A percentile compares a stretch with the other conserved stretches of the same genome.
Conservation (phyloP, 2,888 invertebrate genomes). For the Pollenia amentaria region DNA sequence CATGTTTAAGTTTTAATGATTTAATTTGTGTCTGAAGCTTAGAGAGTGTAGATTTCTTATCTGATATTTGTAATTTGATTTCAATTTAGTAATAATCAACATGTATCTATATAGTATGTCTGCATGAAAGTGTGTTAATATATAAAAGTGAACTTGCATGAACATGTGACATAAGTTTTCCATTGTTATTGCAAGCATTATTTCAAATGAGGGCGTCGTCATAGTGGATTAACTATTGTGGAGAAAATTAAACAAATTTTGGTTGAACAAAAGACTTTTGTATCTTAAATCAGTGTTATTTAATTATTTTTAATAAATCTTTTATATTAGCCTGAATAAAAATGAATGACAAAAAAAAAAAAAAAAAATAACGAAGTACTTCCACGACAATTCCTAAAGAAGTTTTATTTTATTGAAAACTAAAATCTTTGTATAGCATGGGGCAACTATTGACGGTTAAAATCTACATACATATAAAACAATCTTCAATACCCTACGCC, state of each 20-base stretch:
- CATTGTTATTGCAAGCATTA: conserved; percentile 6
- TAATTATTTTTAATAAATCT: neutral
- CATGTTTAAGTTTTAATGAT: conserved; percentile 64
- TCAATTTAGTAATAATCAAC: conserved; percentile 70
- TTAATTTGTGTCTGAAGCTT: conserved; percentile 66
- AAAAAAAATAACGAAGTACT: no score
- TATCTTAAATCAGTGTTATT: neutral
- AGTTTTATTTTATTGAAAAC: no score
- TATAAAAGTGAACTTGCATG: neutral
- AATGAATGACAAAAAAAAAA: no score
- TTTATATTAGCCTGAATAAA: neutral
- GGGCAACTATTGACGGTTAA: no score
- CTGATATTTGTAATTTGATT: conserved; percentile 73
- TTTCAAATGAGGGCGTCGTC: conserved; percentile 73
- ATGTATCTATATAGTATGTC: conserved; percentile 29
- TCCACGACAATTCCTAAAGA: no score
- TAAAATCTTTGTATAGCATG: no score
- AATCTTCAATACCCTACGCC: no score
- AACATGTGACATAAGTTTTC: neutral
- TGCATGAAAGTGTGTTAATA: neutral
- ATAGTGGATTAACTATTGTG: conserved; percentile 64
- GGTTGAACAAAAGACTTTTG: conserved; percentile 1
- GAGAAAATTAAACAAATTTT: conserved; percentile 12
- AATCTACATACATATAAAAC: no score
- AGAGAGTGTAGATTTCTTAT: conserved; percentile 72